Evolutionary conservation across 2,888 invertebrate genomes (phyloP), one percentile per base, ranked within the genome.

Genomic region (Drosophila fulvimacula): DNA sequence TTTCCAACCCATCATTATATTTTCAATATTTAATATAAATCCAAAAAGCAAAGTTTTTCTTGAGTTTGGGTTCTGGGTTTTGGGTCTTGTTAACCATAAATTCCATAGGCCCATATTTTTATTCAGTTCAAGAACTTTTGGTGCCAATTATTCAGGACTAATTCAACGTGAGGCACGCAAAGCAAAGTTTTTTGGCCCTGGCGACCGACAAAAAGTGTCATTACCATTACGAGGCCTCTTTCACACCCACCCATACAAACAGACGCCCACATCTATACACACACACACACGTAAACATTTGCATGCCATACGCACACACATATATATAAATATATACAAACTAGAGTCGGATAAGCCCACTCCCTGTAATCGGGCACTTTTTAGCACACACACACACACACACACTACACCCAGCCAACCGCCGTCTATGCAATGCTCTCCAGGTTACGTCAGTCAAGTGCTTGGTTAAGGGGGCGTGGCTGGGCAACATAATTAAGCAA

Each of bases 401-500:
- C 24, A 24, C 59, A 3, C 39, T 15, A 24, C 1, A 10, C 24
- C n/a, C 15, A 30, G 6, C 13, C 49, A 15, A 15, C 2, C 36
- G 4, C 15, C 53, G 17, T 15, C 39, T 13, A 4, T 36, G 10
- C 21, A 36, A 2, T 42, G 58, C 60, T 72, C 65, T 64, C 46
- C 71, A 72, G 79, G 81, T 82, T 82, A 86, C 79, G 82, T 81
- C 87, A 87, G 82, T 78, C 73, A 69, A 78, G 60, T 67, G 51
- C 34, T 39, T 41, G 57, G 58, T 27, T 46, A 32, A 51, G 57
- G 34, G 46, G 27, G 11, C 5, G 48, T 32, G 21, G 15, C 19
- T 79, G 51, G 69, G 69, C 84, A 87, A 84, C 82, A 83, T 83
- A 83, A 83, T 83, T 83, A 83, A 87, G 82, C 82, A 83, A 83